phyloP scores from a whole-genome alignment of 2,888 invertebrate genomes.

The Chorisops tibialis region DNA sequence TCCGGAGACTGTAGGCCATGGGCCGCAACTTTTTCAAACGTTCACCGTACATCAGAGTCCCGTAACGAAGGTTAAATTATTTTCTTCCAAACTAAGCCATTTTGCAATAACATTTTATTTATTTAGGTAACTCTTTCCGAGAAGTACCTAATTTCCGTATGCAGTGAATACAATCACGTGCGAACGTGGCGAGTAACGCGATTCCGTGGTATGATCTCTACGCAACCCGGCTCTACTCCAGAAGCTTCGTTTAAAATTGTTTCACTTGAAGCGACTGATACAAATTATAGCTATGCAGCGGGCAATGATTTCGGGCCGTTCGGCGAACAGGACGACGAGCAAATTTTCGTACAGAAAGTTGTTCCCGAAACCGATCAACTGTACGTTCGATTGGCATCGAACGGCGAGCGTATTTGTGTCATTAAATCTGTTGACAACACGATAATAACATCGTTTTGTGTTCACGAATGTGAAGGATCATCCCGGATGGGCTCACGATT shows the following conservation, averaged over 20 bases:
- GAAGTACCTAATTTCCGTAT: conserved; percentile 92
- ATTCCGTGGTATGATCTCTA: conserved; percentile 97
- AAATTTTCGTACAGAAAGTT: conserved; percentile 96
- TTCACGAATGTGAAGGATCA: conserved; percentile 96
- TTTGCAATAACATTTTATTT: not conserved
- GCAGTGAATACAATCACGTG: conserved; percentile 97
- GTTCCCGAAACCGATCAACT: conserved; percentile 95
- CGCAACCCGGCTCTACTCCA: conserved; percentile 96
- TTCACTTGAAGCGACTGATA: conserved; percentile 60
- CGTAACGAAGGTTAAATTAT: conserved; percentile 74
- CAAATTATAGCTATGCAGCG: conserved; percentile 60
- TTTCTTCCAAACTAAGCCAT: not conserved
- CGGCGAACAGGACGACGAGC: conserved; percentile 97
- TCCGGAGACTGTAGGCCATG: conserved; percentile 97
- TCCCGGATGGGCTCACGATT: conserved; percentile 88
- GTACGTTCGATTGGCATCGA: conserved; percentile 91
- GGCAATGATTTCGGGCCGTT: conserved; percentile 82
- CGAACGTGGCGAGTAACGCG: conserved; percentile 95
- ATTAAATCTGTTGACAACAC: conserved; percentile 93
- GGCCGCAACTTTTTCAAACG: conserved; percentile 96
- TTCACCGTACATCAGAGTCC: conserved; percentile 96
- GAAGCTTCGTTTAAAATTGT: conserved; percentile 88
- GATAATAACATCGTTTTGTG: conserved; percentile 91
- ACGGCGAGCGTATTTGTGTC: conserved; percentile 91
- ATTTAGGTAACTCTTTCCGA: conserved; percentile 85